Conservation (phyloP, 1,140 invertebrate species). For the Drosophila pseudoananassae region DNA sequence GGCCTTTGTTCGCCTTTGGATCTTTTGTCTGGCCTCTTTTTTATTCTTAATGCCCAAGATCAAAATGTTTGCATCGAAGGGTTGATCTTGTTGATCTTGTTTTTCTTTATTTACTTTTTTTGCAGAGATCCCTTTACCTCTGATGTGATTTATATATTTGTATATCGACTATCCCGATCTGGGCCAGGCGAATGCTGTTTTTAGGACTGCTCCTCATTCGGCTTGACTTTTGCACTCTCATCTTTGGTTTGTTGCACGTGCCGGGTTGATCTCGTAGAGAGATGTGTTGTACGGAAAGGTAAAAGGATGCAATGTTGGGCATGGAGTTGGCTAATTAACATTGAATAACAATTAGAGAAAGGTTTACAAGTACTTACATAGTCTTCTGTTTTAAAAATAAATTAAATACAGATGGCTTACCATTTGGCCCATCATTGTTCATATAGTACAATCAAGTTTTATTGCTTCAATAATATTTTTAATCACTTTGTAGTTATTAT, state of each 20-base stretch:
- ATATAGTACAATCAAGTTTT: no score
- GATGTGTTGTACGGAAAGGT: constrained; percentile 3
- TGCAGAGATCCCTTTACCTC: constrained; percentile 19
- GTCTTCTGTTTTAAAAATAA: background rate
- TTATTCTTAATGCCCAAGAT: constrained; percentile 65
- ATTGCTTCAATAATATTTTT: no score
- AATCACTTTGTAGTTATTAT: no score
- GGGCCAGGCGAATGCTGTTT: constrained; percentile 54
- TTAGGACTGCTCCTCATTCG: constrained; percentile 53
- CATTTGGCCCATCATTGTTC: no score
- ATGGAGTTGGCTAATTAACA: constrained; percentile 7
- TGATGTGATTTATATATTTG: constrained; percentile 62
- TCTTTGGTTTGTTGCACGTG: constrained; percentile 60
- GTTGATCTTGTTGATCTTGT: constrained; percentile 77
- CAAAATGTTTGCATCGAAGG: constrained; percentile 77
- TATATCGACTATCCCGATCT: constrained; percentile 61
- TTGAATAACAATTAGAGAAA: constrained; percentile 9
- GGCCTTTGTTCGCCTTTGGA: constrained; percentile 61
- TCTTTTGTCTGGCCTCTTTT: constrained; percentile 62
- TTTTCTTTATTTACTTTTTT: constrained; percentile 15
- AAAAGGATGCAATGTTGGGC: constrained; percentile 18
- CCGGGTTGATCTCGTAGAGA: constrained; percentile 16
- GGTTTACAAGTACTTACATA: background rate
- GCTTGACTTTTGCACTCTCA: constrained; percentile 81
- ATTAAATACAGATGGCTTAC: background rate